These are phyloP conservation scores for Ancistrus triradiatus DNA, from an alignment of 2,113 vertebrate species.

Conservation along the genomic window DNA sequence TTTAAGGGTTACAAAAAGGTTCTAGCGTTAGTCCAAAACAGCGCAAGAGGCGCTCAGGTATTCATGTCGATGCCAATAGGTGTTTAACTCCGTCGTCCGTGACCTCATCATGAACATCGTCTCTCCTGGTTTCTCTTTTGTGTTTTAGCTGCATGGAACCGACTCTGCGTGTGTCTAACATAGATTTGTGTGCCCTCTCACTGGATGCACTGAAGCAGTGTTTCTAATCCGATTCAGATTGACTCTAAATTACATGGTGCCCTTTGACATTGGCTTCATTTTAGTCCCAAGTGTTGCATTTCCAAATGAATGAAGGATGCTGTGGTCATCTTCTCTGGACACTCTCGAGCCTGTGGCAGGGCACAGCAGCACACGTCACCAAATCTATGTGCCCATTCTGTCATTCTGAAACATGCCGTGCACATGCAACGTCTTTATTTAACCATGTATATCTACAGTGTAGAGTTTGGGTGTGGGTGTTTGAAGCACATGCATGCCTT, in stretches of 20 bases:
- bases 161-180: conserved; percentile 53
- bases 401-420: conserved; percentile 47
- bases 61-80: conserved; percentile 38
- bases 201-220: conserved; percentile 48
- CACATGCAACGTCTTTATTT: conserved; percentile 34
- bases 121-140: conserved; percentile 52
- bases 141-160: conserved; percentile 63
- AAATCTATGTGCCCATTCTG: conserved; percentile 64
- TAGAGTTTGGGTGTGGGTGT: conserved; percentile 29
- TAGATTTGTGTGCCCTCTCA: conserved; percentile 66
- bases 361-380: conserved; percentile 46
- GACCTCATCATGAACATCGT: conserved; percentile 55
- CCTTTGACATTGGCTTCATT: no score
- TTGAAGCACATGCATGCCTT: conserved; percentile 36
- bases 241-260: no score
- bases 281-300: no score
- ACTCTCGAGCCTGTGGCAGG: conserved; percentile 31
- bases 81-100: conserved; percentile 29
- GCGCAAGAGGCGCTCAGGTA: conserved; percentile 78
- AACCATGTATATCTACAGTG: conserved; percentile 43
- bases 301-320: background rate
- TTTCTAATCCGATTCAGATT: background rate
- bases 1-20: conserved; percentile 75
- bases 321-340: background rate
- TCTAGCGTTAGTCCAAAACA: conserved; percentile 77